Base-by-base conservation (phyloP, 2,888 invertebrate genomes). In the Mystacides longicornis region DNA sequence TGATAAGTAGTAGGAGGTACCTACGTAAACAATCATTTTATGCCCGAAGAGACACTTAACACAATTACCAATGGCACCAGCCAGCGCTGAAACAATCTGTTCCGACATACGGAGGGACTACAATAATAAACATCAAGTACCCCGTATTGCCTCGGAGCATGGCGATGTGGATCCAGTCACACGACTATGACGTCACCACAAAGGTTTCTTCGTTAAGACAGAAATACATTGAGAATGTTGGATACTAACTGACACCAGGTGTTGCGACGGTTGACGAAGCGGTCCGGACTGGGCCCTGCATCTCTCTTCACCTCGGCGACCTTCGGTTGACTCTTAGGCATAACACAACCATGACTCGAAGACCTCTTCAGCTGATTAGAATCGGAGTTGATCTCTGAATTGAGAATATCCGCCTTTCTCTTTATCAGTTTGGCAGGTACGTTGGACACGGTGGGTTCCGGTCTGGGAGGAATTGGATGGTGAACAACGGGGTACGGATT, bases 211-310 rank as follows among this genome's bases (percentile, higher is more conserved):
- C n/a, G n/a, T n/a, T n/a, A n/a, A n/a, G n/a, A n/a, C n/a, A n/a
- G n/a, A n/a, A n/a, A n/a, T n/a, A n/a, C n/a, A n/a, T n/a, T n/a
- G n/a, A n/a, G n/a, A n/a, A n/a, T n/a, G n/a, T n/a, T n/a, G n/a
- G n/a, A 27, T 42, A 56, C 76, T 76, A 72, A 77, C 77, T 77
- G 72, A 70, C 77, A 76, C 77, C 77, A 77, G 64, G 77, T 77
- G 69, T 77, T 78, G 63, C 77, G 70, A 64, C 77, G 75, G 55
- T 68, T 72, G 63, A 69, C n/a, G 21, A 51, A 33, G 33, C 56
- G 60, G 14, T 53, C 54, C 3, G 46, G 23, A 19, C 50, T 33
- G 19, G 51, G 43, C 16, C 51, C 51, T 20, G 53, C 43, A n/a
- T 53, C 33, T 19, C 49, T 50, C 9, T 33, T 48, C 18, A 16